A percentile compares a stretch with the other conserved stretches of the same genome.
Conservation (phyloP, 2,797 vertebrate genomes). For the Onychomys torridus region DNA sequence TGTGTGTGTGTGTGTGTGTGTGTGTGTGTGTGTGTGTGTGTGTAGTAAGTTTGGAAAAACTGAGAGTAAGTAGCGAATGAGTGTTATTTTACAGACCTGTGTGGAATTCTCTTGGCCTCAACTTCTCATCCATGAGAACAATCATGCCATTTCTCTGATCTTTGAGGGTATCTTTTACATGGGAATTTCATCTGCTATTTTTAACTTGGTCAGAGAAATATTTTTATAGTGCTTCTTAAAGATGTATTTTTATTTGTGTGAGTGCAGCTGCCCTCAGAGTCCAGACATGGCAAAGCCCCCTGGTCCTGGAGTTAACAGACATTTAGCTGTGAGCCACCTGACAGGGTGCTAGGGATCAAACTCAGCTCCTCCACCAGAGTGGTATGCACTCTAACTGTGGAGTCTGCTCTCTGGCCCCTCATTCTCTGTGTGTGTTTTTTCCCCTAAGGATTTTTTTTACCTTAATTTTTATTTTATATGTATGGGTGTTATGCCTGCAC, state of each 20-base stretch:
- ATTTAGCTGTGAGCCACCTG: neutral
- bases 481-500: neutral
- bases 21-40: too few relatives aligned
- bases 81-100: neutral
- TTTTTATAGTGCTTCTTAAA: neutral
- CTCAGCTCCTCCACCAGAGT: neutral
- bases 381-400: neutral
- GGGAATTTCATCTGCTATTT: neutral
- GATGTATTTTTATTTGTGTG: neutral
- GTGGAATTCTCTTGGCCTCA: neutral
- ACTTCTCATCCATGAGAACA: neutral
- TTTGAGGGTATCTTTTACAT: neutral
- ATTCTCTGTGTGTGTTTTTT: neutral
- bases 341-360: too few relatives aligned
- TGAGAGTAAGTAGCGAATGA: neutral
- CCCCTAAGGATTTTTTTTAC: neutral
- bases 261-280: neutral
- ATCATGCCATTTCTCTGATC: neutral
- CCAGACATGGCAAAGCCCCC: neutral
- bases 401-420: neutral
- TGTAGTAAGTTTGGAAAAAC: neutral
- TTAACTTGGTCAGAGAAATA: neutral
- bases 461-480: neutral
- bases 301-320: neutral
- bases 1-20: too few relatives aligned